These are phyloP conservation scores for Tetramorium bicarinatum DNA, from an alignment of 2,888 invertebrate species.

Conservation along the genomic window DNA sequence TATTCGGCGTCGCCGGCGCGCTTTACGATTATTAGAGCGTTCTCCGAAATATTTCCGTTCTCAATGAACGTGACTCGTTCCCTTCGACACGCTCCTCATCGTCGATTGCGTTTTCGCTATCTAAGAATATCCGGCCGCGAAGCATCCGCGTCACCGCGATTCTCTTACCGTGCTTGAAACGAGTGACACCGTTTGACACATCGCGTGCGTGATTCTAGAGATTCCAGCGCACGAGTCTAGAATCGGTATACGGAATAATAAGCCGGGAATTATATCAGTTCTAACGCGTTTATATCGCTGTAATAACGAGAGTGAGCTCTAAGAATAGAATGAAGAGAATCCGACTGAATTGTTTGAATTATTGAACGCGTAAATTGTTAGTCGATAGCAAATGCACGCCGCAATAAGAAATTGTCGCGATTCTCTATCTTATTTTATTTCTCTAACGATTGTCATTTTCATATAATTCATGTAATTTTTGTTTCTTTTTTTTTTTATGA, in stretches of 20 bases:
- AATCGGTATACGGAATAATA: not conserved
- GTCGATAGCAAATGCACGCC: not conserved
- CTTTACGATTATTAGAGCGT: conserved; percentile 23
- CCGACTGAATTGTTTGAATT: not conserved
- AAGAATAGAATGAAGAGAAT: not conserved
- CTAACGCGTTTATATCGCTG: not conserved
- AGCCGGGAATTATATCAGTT: not conserved
- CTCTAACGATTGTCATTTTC: not conserved
- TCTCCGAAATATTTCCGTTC: not conserved
- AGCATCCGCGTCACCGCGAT: conserved; percentile 1
- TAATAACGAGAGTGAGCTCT: not conserved
- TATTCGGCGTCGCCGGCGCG: not conserved
- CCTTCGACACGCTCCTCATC: not conserved
- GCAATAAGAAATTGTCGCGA: not conserved
- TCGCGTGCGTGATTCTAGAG: not conserved
- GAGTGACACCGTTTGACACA: conserved; percentile 9
- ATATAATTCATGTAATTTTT: not conserved
- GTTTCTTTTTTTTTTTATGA: not conserved
- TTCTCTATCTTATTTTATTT: not conserved
- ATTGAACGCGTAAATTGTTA: not conserved
- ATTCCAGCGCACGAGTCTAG: not conserved
- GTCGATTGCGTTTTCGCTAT: not conserved
- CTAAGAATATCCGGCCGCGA: conserved; percentile 11
- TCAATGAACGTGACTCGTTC: not conserved
- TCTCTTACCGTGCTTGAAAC: not conserved